Conservation (phyloP, 2,797 vertebrate species). For the Threskiornis aethiopicus region DNA sequence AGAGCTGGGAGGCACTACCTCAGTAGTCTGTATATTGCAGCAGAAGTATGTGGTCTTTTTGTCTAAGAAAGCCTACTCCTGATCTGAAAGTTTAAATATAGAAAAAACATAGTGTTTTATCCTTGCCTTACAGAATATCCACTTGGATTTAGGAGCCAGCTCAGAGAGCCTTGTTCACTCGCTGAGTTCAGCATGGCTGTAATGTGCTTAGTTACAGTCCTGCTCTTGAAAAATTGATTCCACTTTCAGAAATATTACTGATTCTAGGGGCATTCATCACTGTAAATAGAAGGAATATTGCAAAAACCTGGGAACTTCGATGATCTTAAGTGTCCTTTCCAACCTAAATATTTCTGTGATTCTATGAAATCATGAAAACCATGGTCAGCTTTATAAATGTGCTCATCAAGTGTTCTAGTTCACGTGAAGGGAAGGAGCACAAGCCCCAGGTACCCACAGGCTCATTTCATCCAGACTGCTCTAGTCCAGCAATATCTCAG, state of each 20-base stretch:
- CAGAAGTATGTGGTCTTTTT: background rate
- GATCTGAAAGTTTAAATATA: slow-evolving; percentile 7
- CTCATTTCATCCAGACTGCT: background rate
- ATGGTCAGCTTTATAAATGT: background rate
- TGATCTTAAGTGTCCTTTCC: background rate
- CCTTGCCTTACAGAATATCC: slow-evolving; percentile 36
- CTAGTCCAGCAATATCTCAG: background rate
- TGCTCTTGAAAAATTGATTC: slow-evolving; percentile 54
- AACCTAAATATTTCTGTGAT: background rate
- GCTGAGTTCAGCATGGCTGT: slow-evolving; percentile 52
- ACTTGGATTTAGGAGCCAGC: slow-evolving; percentile 31
- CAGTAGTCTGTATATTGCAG: background rate
- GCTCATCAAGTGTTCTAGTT: background rate
- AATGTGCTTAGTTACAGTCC: slow-evolving; percentile 54
- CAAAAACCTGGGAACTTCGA: background rate
- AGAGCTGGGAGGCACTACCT: background rate
- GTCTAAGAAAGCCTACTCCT: background rate
- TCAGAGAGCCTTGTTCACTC: background rate
- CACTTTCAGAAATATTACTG: slow-evolving; percentile 36
- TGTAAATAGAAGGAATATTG: background rate
- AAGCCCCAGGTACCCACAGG: background rate
- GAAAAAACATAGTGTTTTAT: slow-evolving; percentile 24
- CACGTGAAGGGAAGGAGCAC: background rate
- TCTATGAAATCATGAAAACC: background rate
- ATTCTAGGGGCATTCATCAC: background rate